A percentile compares a stretch with the other conserved stretches of the same genome.
Conservation (phyloP, 2,888 invertebrate genomes). For the Cinara cedri region DNA sequence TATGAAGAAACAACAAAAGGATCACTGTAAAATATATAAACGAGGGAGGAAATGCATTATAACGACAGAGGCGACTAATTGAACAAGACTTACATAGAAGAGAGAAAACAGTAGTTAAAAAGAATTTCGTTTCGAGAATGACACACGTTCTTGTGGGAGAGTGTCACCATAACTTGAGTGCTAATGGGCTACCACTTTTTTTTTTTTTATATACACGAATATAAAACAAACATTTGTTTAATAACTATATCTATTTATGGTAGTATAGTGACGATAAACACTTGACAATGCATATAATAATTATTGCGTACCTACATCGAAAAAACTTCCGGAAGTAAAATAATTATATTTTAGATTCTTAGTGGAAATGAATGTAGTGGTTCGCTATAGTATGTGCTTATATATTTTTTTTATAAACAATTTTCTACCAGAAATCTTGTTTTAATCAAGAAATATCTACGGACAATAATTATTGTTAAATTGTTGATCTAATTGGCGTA, state of each 20-base stretch:
- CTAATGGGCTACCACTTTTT: background rate
- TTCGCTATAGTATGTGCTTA: too few species aligned
- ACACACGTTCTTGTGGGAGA: background rate
- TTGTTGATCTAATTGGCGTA: too few species aligned
- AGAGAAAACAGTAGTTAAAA: background rate
- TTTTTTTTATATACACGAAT: too few species aligned
- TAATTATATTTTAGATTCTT: too few species aligned
- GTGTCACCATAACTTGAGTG: background rate
- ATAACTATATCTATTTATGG: background rate
- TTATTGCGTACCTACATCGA: too few species aligned
- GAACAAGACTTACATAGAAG: background rate
- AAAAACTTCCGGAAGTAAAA: background rate
- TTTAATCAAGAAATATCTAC: too few species aligned
- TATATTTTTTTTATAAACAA: too few species aligned
- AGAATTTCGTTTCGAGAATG: conserved; percentile 6
- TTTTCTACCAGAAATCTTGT: too few species aligned
- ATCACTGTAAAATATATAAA: background rate
- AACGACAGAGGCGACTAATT: background rate
- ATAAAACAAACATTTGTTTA: background rate
- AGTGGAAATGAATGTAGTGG: too few species aligned
- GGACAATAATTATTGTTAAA: too few species aligned
- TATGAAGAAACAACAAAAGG: background rate
- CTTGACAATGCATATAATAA: background rate
- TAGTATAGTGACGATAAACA: background rate
- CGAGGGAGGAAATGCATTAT: background rate